Evolutionary conservation across 1,140 invertebrate genomes (phyloP).

Genomic region (Sycobia sp.): DNA sequence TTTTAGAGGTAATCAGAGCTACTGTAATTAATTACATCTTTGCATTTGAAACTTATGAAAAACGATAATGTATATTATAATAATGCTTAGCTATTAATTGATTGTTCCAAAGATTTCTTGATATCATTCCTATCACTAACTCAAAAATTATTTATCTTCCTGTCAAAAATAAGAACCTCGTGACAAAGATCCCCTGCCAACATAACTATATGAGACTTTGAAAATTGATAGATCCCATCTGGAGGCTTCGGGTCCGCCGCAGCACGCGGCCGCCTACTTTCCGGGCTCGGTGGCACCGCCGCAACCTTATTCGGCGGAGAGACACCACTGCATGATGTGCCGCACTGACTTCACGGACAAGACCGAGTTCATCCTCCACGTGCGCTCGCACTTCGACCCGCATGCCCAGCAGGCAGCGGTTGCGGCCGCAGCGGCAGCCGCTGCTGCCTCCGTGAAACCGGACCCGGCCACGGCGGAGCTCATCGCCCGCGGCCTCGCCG

Average conservation of each 20-base stretch:
- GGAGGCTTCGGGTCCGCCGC: constrained; percentile 52
- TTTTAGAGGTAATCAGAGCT: too few species aligned
- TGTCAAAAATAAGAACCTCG: too few species aligned
- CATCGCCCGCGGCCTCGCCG: constrained; percentile 67
- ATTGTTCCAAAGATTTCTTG: too few species aligned
- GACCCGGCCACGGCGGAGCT: constrained; percentile 68
- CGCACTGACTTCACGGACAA: constrained; percentile 70
- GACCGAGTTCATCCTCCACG: constrained; percentile 73
- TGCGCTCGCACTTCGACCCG: constrained; percentile 69
- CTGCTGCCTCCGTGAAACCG: constrained; percentile 42
- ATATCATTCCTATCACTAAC: too few species aligned
- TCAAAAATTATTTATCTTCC: too few species aligned
- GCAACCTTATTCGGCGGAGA: constrained; percentile 60
- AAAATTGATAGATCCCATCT: constrained; percentile 59
- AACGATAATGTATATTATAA: too few species aligned
- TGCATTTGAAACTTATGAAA: too few species aligned
- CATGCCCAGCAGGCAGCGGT: constrained; percentile 54
- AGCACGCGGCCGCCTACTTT: constrained; percentile 59
- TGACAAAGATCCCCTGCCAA: too few species aligned
- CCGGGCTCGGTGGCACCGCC: constrained; percentile 61
- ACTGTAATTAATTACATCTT: too few species aligned
- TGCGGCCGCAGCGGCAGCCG: neutral
- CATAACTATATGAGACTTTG: too few species aligned
- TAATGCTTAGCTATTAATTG: too few species aligned
- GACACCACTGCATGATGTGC: constrained; percentile 70